Evolutionary conservation across 1,140 invertebrate genomes (phyloP).

Genomic region (Thaumatotibia leucotreta): DNA sequence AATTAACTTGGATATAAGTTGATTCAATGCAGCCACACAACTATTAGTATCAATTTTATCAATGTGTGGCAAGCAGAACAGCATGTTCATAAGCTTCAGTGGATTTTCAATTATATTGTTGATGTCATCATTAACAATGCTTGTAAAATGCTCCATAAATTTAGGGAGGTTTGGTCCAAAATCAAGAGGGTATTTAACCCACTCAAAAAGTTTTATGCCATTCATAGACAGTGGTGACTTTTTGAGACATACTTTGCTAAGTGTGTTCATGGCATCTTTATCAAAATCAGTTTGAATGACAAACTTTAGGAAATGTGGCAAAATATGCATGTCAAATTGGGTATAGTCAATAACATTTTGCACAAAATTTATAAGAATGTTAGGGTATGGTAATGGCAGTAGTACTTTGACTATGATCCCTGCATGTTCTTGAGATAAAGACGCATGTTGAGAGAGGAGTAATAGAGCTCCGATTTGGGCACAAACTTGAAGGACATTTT

Average conservation of each 20-base stretch:
- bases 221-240: constrained; percentile 81
- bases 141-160: constrained; percentile 58
- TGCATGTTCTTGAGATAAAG: constrained; percentile 83
- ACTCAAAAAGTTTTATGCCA: constrained; percentile 78
- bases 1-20: constrained; percentile 48
- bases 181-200: constrained; percentile 82
- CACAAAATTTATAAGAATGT: constrained; percentile 80
- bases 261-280: constrained; percentile 76
- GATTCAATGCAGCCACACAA: constrained; percentile 43
- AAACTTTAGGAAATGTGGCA: constrained; percentile 82
- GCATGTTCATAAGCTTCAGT: constrained; percentile 72
- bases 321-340: constrained; percentile 84
- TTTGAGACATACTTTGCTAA: constrained; percentile 81
- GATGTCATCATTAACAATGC: constrained; percentile 46
- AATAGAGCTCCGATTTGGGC: constrained; percentile 78
- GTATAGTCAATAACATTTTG: constrained; percentile 80
- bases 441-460: constrained; percentile 78
- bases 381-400: constrained; percentile 73
- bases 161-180: constrained; percentile 66
- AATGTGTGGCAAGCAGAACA: constrained; percentile 81
- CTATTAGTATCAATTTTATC: constrained; percentile 62
- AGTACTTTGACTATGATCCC: constrained; percentile 80
- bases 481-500: constrained; percentile 72
- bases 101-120: constrained; percentile 59
- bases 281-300: constrained; percentile 78